Base-by-base conservation (phyloP, 1,140 invertebrate genomes). In the Ceratina australensis region DNA sequence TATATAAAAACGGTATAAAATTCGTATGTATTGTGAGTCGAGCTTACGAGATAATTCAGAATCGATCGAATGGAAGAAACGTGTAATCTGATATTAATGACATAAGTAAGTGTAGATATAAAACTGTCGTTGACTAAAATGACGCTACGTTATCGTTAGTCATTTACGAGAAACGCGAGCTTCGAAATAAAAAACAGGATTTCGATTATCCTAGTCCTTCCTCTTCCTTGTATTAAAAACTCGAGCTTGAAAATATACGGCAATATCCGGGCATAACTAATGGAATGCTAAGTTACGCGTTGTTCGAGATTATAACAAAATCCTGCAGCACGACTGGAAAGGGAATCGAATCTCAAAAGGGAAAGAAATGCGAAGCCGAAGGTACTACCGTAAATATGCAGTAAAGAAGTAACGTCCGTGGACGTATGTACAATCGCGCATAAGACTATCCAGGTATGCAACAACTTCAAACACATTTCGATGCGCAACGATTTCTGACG, bases 1-100 rank as follows among this genome's bases (percentile, higher is more conserved):
- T 79, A 68, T 79, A 79, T 68, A 79, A 79, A 79, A 78, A 64
- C 22, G 63, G 72, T 79, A 79, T 79, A 79, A 79, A 79, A 76
- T 67, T 79, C 72, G 64, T 68, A 69, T 68, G 64, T 68, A 69
- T 68, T 22, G 71, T 74, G 60, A 67, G 28, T 74, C 68, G 56
- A 74, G 67, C 57, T 77, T 79, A 66, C 26, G 52, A 66, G 71
- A 74, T 74, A 61, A 72, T 66, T 26, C 61, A 42, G 56, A 66
- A 74, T 79, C 20, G 76, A 78, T 78, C 26, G 54, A 74, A 79
- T 64, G 71, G 68, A 67, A 79, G 52, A 78, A 65, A 78, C 33
- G 33, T 72, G 52, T 71, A 75, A 67, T 18, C 59, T 20, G 57
- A 47, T 52, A 57, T 33, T 22, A 61, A 63, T 24, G 57, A 71